Conservation (phyloP, 2,113 vertebrate species). For the Lophochroa leadbeateri region DNA sequence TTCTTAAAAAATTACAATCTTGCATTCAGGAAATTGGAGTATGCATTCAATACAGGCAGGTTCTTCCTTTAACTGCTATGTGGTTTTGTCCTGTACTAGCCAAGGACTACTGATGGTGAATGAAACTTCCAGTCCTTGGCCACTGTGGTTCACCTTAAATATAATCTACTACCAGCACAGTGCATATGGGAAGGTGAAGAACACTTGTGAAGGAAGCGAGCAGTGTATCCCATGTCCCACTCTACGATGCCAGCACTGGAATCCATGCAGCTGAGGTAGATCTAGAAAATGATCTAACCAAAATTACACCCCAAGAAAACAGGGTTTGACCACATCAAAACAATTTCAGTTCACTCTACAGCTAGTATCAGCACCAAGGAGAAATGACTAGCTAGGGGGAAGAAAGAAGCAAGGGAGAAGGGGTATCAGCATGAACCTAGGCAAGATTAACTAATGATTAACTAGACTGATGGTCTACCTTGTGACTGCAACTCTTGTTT, state of each 20-base stretch:
- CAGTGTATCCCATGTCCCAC: rapidly evolving
- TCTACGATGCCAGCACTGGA: background rate
- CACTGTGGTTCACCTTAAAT: background rate
- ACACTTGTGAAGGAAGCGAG: background rate
- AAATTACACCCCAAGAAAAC: background rate
- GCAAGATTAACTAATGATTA: background rate
- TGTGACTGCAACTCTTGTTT: background rate
- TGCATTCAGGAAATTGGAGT: background rate
- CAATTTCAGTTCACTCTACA: background rate
- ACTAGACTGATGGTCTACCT: background rate
- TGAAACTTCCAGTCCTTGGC: background rate
- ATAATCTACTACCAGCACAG: background rate
- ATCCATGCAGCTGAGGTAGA: background rate
- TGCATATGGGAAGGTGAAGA: background rate
- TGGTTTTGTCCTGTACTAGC: background rate
- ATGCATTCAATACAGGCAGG: background rate
- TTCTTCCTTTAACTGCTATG: background rate
- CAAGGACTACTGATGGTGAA: background rate
- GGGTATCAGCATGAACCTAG: background rate
- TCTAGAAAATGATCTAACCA: background rate
- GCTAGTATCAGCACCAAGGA: background rate
- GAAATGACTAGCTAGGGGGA: background rate
- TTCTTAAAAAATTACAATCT: background rate
- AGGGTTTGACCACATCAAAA: background rate
- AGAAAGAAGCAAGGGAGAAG: background rate